Conservation (phyloP, 2,888 invertebrate genomes). For the Xestia rhomboidea region DNA sequence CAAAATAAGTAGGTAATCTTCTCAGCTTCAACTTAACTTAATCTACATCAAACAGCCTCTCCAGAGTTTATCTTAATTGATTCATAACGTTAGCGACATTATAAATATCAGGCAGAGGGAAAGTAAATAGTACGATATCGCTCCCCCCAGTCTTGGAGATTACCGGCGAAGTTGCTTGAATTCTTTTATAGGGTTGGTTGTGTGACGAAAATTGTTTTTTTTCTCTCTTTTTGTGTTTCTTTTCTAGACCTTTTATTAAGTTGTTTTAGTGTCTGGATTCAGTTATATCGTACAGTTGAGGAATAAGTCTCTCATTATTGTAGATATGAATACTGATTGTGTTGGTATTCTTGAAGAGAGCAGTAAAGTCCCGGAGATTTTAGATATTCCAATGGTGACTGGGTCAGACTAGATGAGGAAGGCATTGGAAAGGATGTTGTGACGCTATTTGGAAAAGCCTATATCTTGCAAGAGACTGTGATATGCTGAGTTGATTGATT, state of each 20-base stretch:
- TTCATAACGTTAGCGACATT: slow-evolving; percentile 60
- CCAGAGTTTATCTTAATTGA: slow-evolving; percentile 56
- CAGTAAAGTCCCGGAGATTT: not conserved
- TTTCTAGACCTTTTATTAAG: not conserved
- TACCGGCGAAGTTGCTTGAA: slow-evolving; percentile 55
- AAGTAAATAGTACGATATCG: slow-evolving; percentile 65
- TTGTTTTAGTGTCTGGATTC: not conserved
- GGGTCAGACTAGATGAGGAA: not conserved
- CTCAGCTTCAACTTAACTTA: slow-evolving; percentile 35
- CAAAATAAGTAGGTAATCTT: slow-evolving; percentile 41
- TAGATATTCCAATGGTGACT: not conserved
- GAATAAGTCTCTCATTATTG: not conserved
- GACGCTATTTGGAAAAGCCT: not conserved
- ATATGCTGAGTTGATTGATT: not conserved
- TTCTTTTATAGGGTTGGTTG: slow-evolving; percentile 65
- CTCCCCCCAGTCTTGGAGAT: slow-evolving; percentile 59
- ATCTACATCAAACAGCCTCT: slow-evolving; percentile 45
- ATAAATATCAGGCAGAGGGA: slow-evolving; percentile 49
- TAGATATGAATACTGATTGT: not conserved
- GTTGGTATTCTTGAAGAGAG: not conserved
- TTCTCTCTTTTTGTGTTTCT: not conserved
- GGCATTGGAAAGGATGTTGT: not conserved
- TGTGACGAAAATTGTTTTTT: not conserved
- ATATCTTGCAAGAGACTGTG: not conserved
- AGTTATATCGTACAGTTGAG: not conserved